Base-by-base conservation (phyloP, 2,888 invertebrate genomes). In the Xestia ashworthii region DNA sequence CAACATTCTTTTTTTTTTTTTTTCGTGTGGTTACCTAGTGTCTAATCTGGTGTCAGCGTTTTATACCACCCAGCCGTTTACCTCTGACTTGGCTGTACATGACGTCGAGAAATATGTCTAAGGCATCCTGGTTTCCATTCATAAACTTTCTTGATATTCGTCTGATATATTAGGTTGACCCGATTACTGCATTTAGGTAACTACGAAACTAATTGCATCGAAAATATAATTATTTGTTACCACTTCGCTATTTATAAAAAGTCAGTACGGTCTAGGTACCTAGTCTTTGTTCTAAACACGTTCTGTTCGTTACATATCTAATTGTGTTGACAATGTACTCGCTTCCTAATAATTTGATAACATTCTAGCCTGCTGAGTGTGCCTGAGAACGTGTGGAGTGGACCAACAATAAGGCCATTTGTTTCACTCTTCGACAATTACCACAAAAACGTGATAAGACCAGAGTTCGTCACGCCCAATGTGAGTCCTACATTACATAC, bases 391-490 rank as follows among this genome's bases (percentile, higher is more conserved):
- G 98, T 97, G 38, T 97, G 97, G 93, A 97, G 97, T 85, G 97
- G 97, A 12, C 97, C 98, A 1, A 98, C 98, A 6, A 98, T 98
- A 83, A 96, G 97, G 74, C 98, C 97, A 75, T 97, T 98, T 71
- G 95, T 97, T 69, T 95, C 96, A 32, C 97, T 99, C 65, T 98
- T 98, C 93, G 98, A 99, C 93, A 99, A 99, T 93, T 99, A 98
- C 94, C 97, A 98, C 88, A 97, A 98, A 79, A 97, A 98, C 86
- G 97, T 97, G 25, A 97, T 97, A 72, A 96, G 97, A 69, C 97
- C 97, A 76, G 98, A 98, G 93, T 97, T 97, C 86, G 97, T 97
- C 71, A 98, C 98, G 55, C 95, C 97, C 14, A 95, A 91, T 89
- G 96, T 96, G 84, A 96, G 96, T 95, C n/a, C n/a, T n/a, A 85